Evolutionary conservation across 1,140 invertebrate genomes (phyloP), one percentile per base, ranked within the genome.

Genomic region (Drosophila guanche): DNA sequence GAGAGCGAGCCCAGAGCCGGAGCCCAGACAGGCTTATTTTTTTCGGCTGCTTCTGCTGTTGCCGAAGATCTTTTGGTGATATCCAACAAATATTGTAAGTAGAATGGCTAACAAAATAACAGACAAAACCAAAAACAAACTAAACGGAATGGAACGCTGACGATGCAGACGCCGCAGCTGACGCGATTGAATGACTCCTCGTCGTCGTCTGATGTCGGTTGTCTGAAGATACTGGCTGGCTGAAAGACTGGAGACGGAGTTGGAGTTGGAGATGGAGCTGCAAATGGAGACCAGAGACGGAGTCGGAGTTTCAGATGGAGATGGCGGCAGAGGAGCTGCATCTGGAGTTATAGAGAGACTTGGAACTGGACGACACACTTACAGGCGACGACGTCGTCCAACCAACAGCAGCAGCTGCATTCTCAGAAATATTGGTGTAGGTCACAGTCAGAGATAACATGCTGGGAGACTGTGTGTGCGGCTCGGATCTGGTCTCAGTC

Each of bases 351-450:
- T 20, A 60, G 68, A 62, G 66, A 69, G 66, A 69, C 63, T 59
- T 68, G 65, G 68, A 65, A 84, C 79, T 75, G 72, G 71, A 79
- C 71, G 83, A 89, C 84, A 88, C 81, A 85, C 81, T 85, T 85
- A 86, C 83, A 85, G 81, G 83, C 81, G 81, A 86, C 83, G 83
- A 88, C 83, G 79, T 72, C 66, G 72, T 52, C 71, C 46, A 43
- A 61, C 72, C 70, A 67, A 83, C 79, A 84, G 79, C 79, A 91
- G 81, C 85, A 20, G 16, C 85, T 1, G 16, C 16, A 91, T 91
- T 91, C 90, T 86, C 78, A 90, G 90, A 91, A 91, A 91, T 91
- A 91, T 91, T 91, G 90, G 90, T 91, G 90, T 91, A 91, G 90
- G 90, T 91, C 90, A 91, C 90, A 91, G 89, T 76, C 76, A 90